These are phyloP conservation scores for Conomelus anceps DNA, from an alignment of 2,888 invertebrate genomes.

Conservation along the genomic window DNA sequence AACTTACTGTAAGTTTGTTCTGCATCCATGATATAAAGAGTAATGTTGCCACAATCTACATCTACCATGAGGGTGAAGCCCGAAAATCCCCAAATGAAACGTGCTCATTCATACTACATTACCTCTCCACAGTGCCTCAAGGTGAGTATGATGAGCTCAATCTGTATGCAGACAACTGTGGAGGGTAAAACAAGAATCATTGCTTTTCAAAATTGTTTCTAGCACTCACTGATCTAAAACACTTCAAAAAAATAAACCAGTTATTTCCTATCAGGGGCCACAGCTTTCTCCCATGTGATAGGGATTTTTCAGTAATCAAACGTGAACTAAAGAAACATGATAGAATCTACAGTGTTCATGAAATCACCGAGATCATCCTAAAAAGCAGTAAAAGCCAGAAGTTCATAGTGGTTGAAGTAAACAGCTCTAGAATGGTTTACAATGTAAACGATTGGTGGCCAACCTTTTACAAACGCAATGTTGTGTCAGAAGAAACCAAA, in stretches of 20 bases:
- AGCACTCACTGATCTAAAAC: not conserved
- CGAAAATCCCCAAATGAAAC: not conserved
- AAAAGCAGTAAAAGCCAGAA: not conserved
- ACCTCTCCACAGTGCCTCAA: not conserved
- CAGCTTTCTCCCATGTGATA: constrained; percentile 4
- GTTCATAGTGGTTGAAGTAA: too few relatives aligned
- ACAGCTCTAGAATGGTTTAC: not conserved
- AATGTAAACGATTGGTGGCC: constrained; percentile 5
- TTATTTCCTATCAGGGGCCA: constrained; percentile 2
- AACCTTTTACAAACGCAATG: not conserved
- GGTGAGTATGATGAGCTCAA: too few relatives aligned
- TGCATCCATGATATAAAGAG: not conserved
- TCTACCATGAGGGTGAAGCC: not conserved
- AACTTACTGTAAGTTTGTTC: not conserved
- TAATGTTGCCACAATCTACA: not conserved
- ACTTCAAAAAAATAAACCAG: constrained; percentile 5
- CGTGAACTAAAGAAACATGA: not conserved
- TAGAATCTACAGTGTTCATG: not conserved
- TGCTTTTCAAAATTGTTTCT: not conserved
- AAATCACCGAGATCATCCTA: not conserved
- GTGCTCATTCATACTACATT: not conserved
- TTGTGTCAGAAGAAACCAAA: constrained; percentile 2
- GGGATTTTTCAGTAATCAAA: constrained; percentile 2
- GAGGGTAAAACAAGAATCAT: constrained; percentile 10
- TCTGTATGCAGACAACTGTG: too few relatives aligned